These are phyloP conservation scores for Craseonycteris thonglongyai DNA, from an alignment of 2,113 vertebrate species.

Conservation along the genomic window DNA sequence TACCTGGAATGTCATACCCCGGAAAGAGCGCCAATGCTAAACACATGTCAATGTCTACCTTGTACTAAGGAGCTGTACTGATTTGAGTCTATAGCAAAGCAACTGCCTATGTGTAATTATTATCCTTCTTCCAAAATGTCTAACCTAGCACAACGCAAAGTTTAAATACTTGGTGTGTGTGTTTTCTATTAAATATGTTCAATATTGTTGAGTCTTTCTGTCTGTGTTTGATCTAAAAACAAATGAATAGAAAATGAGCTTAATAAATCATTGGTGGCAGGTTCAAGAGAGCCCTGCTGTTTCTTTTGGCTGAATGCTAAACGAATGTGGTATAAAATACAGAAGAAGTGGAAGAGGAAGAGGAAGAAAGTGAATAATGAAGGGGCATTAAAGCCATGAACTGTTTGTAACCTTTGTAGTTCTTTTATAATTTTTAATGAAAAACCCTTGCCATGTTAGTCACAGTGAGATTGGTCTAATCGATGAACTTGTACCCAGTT, in stretches of 20 bases:
- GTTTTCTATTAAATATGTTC: conserved; percentile 72
- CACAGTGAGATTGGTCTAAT: conserved; percentile 48
- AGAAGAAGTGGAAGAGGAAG: conserved; percentile 16
- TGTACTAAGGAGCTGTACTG: conserved; percentile 73
- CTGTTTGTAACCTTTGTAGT: conserved; percentile 47
- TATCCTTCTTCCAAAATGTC: conserved; percentile 62
- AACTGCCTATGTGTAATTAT: conserved; percentile 73
- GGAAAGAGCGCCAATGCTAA: conserved; percentile 19
- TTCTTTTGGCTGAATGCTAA: conserved; percentile 71
- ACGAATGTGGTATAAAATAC: conserved; percentile 49
- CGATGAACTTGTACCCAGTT: conserved; percentile 39
- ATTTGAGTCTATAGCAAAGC: conserved; percentile 72
- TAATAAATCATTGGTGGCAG: conserved; percentile 80
- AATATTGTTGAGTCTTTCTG: conserved; percentile 68
- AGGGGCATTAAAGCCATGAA: conserved; percentile 51
- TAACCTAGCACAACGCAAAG: conserved; percentile 52
- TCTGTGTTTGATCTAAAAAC: conserved; percentile 78
- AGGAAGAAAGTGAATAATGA: conserved; percentile 58
- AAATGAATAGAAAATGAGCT: conserved; percentile 80
- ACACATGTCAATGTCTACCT: conserved; percentile 54
- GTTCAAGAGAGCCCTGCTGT: conserved; percentile 66
- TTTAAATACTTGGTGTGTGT: conserved; percentile 57
- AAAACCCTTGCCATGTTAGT: conserved; percentile 41
- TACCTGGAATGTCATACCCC: conserved; percentile 44
- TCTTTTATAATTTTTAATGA: conserved; percentile 66